Base-by-base conservation (phyloP, 30 jellyfish, hydroid and myxozoan species). In the Pseudorhiza aurosa region DNA sequence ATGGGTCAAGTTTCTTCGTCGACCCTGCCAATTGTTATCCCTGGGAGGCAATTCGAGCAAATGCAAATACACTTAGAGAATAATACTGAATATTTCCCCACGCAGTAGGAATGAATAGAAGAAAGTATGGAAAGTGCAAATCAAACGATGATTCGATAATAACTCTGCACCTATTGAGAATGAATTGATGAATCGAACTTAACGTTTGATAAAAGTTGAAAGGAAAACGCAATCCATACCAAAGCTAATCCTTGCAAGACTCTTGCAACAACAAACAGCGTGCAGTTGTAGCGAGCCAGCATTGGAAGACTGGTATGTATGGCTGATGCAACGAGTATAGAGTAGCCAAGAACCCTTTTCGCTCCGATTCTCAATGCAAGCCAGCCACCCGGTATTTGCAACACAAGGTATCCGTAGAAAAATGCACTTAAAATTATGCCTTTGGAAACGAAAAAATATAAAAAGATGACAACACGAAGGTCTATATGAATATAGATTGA, bases 381-480 rank as follows among this genome's bases (percentile, higher is more conserved):
- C 95, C 95, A 91, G 1, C 98, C 98, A 28, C 94, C 95, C 30
- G 98, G 96, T 14, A 91, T 85, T 84, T 91, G 98, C 15, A 85
- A 72, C 12, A 91, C 76, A 44, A 91, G 72, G 72, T 91, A 91
- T 7, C 98, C 98, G 53, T 91, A 91, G 83, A 91, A 91, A 57
- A 91, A 91, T 17, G 98, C 95, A 65, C 98, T 94, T 63, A 91
- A 72, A n/a, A 83, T 56, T 8, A 91, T 85, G 29, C 98, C 98
- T 91, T 58, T n/a, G 35, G 56, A 58, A 56, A 7, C 8, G 26
- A 42, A 14, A 55, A 47, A 47, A 8, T 47, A 15, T 21, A 19
- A 53, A 19, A 14, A 36, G 1, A 7, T 53, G n/a, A n/a, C n/a
- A n/a, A n/a, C n/a, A n/a, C n/a, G n/a, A n/a, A n/a, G n/a, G n/a